phyloP scores from a whole-genome alignment of 2,797 vertebrate genomes.

The Rhadinocentrus ornatus region DNA sequence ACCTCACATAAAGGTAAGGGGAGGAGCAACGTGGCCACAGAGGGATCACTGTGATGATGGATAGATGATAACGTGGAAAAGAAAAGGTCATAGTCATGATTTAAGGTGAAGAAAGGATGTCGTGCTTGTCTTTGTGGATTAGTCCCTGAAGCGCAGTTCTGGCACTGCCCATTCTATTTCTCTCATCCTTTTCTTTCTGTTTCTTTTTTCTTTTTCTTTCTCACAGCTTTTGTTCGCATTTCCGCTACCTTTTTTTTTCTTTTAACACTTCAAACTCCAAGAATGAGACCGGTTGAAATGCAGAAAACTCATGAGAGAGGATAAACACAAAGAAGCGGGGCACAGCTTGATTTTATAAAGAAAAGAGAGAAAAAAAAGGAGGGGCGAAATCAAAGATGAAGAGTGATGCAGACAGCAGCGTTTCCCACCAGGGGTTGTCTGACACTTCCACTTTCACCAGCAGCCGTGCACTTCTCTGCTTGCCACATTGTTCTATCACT shows the following conservation, averaged over 20 bases:
- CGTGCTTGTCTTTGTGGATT: slow-evolving; percentile 75
- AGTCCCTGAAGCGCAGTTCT: slow-evolving; percentile 55
- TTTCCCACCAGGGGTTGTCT: slow-evolving; percentile 54
- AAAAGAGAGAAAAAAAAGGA: not conserved
- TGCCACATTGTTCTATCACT: slow-evolving; percentile 54
- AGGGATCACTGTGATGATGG: slow-evolving; percentile 66
- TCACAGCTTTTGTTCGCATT: slow-evolving; percentile 1
- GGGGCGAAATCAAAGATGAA: slow-evolving; percentile 22
- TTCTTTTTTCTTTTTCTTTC: not conserved
- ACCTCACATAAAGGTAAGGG: slow-evolving; percentile 48
- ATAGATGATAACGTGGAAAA: slow-evolving; percentile 69
- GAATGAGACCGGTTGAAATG: slow-evolving; percentile 18
- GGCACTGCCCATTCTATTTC: slow-evolving; percentile 26
- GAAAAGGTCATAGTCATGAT: slow-evolving; percentile 77
- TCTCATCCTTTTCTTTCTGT: not conserved
- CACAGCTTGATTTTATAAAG: slow-evolving; percentile 20
- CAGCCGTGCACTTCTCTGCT: slow-evolving; percentile 48
- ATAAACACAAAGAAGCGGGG: not conserved
- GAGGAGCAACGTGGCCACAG: slow-evolving; percentile 51
- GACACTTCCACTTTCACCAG: slow-evolving; percentile 60
- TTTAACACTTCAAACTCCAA: slow-evolving; percentile 16
- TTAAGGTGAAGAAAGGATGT: slow-evolving; percentile 66
- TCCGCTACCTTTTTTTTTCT: not conserved
- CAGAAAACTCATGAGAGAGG: slow-evolving; percentile 22
- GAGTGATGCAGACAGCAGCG: slow-evolving; percentile 18